Conservation (phyloP, 2,797 vertebrate species). For the Potorous gilbertii region DNA sequence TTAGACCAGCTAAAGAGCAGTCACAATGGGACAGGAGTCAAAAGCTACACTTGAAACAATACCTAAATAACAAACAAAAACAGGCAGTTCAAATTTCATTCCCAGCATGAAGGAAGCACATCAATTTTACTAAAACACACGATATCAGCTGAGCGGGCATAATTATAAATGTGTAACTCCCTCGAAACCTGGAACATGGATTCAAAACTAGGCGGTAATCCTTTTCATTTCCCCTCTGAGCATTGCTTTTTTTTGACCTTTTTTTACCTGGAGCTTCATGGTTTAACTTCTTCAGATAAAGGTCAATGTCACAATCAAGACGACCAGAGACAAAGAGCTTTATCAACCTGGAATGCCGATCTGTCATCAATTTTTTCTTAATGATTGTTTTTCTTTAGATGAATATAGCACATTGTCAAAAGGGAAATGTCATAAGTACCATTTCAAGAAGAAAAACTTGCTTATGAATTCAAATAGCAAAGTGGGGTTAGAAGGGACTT, state of each 20-base stretch:
- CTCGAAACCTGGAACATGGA: conserved; percentile 55
- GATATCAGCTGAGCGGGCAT: conserved; percentile 36
- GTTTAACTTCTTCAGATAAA: neutral
- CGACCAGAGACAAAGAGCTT: neutral
- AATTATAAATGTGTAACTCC: conserved; percentile 55
- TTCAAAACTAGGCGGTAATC: conserved; percentile 45
- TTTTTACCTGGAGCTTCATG: conserved; percentile 14
- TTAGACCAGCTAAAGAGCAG: neutral
- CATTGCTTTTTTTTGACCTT: conserved; percentile 42
- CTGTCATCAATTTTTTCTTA: neutral
- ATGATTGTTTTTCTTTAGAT: neutral
- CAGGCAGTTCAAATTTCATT: conserved; percentile 16
- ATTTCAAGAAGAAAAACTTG: neutral
- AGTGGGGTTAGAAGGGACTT: neutral
- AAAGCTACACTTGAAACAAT: neutral
- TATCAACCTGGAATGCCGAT: neutral
- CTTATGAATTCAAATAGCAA: neutral
- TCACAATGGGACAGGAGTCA: neutral
- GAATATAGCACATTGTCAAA: neutral
- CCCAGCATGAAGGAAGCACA: neutral
- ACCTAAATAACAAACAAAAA: conserved; percentile 12
- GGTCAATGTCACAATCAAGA: neutral
- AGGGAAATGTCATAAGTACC: neutral
- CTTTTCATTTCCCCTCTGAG: conserved; percentile 45
- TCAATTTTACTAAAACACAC: conserved; percentile 53